These are phyloP conservation scores for Dolichoris vasculosae DNA, from an alignment of 1,140 invertebrate genomes.

Conservation along the genomic window DNA sequence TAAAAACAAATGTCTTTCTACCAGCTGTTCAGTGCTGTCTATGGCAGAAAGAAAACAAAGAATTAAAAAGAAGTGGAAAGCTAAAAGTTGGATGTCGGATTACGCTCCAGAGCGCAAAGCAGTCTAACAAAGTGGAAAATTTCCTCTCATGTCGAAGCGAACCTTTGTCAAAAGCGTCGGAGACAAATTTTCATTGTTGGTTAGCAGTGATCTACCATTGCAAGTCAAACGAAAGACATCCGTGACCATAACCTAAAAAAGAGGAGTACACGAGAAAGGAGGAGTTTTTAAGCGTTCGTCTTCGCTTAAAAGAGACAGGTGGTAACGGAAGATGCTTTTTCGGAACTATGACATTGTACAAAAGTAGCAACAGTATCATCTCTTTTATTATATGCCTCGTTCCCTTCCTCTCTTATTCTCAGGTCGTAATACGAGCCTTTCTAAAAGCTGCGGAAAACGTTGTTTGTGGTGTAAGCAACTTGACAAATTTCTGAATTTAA, in stretches of 20 bases:
- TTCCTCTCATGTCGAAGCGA: conserved; percentile 45
- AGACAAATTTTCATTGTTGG: conserved; percentile 74
- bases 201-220: background rate
- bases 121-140: conserved; percentile 71
- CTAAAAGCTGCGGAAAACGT: background rate
- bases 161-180: conserved; percentile 67
- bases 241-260: background rate
- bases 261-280: background rate
- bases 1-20: background rate
- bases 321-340: conserved; percentile 57
- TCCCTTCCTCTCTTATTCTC: too few species aligned
- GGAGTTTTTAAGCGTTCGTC: conserved; percentile 55
- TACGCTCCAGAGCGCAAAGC: background rate
- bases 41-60: background rate
- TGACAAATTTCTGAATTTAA: conserved; percentile 45
- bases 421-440: background rate
- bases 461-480: background rate
- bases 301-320: conserved; percentile 62
- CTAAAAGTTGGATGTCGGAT: too few species aligned
- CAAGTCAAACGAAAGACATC: too few species aligned
- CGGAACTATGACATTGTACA: conserved; percentile 7
- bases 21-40: too few species aligned
- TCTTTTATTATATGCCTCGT: conserved; percentile 21
- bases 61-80: background rate
- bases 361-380: conserved; percentile 6